A percentile compares a stretch with the other conserved stretches of the same genome.
Evolutionary conservation across 2,797 vertebrate genomes (phyloP).

Genomic region (Yasuhikotakia modesta): DNA sequence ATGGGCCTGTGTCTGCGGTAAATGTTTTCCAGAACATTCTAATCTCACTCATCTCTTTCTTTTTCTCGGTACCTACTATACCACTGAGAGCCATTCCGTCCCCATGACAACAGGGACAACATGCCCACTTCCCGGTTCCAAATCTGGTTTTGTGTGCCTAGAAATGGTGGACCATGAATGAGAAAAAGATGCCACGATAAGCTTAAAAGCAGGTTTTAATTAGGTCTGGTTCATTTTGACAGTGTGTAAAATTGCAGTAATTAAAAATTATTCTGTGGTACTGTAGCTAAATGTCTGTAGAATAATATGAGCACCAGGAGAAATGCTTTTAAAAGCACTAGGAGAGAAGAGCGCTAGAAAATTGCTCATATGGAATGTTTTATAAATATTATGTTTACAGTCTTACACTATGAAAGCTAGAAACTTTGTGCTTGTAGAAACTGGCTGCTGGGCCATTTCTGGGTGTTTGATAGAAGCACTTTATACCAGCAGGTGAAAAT

Average conservation of each 20-base stretch:
- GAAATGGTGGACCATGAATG: neutral
- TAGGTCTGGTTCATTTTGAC: neutral
- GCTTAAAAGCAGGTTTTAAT: neutral
- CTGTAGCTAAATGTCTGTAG: neutral
- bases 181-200: slow-evolving; percentile 10
- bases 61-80: slow-evolving; percentile 8
- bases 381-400: no score
- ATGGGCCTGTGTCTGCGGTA: slow-evolving; percentile 64
- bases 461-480: neutral
- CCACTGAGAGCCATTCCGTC: slow-evolving; percentile 27
- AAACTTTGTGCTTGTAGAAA: no score
- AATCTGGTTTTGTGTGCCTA: slow-evolving; percentile 6
- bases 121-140: slow-evolving; percentile 33
- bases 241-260: neutral
- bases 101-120: slow-evolving; percentile 53
- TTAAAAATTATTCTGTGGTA: slow-evolving; percentile 3
- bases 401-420: no score
- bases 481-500: neutral
- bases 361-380: no score
- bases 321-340: no score
- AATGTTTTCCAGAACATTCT: slow-evolving; percentile 61
- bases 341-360: no score
- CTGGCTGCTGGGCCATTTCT: neutral
- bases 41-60: slow-evolving; percentile 49
- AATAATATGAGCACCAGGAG: neutral